phyloP scores from a whole-genome alignment of 2,888 invertebrate genomes.

The Drosophila recens region DNA sequence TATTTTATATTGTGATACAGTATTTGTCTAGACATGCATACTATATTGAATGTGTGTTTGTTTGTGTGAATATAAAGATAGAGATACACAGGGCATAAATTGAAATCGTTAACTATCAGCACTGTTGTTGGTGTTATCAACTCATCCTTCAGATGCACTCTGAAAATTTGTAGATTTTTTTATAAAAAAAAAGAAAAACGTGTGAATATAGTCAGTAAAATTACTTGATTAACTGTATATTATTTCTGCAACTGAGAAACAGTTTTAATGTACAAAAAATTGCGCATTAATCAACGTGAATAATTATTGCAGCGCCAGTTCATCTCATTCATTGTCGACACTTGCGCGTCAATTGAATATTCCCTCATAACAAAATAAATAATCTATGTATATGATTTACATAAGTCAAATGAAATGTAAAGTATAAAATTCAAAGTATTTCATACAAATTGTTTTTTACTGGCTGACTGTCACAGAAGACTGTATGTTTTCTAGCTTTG shows the following conservation, averaged over 20 bases:
- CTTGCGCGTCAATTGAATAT: conserved; percentile 10
- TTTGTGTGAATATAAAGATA: neutral
- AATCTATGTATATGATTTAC: too few relatives aligned
- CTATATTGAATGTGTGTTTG: neutral
- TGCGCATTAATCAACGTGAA: conserved; percentile 40
- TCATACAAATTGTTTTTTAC: neutral
- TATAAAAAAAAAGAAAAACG: too few relatives aligned
- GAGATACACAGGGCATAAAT: conserved; percentile 1
- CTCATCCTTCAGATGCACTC: too few relatives aligned
- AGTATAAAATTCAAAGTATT: neutral
- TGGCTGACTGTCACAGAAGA: neutral
- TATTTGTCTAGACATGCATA: neutral
- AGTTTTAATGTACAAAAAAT: conserved; percentile 12
- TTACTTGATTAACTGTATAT: neutral
- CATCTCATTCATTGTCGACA: conserved; percentile 5
- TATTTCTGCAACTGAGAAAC: neutral
- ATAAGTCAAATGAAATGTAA: neutral
- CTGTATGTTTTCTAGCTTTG: neutral
- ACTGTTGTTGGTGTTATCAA: conserved; percentile 21
- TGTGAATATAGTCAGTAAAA: too few relatives aligned
- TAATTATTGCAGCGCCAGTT: conserved; percentile 7
- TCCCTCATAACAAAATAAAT: neutral
- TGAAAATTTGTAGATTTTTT: too few relatives aligned
- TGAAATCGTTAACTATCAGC: conserved; percentile 13
- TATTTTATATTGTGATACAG: conserved; percentile 2